Conservation (phyloP, 2,113 vertebrate genomes). For the Tautogolabrus adspersus region DNA sequence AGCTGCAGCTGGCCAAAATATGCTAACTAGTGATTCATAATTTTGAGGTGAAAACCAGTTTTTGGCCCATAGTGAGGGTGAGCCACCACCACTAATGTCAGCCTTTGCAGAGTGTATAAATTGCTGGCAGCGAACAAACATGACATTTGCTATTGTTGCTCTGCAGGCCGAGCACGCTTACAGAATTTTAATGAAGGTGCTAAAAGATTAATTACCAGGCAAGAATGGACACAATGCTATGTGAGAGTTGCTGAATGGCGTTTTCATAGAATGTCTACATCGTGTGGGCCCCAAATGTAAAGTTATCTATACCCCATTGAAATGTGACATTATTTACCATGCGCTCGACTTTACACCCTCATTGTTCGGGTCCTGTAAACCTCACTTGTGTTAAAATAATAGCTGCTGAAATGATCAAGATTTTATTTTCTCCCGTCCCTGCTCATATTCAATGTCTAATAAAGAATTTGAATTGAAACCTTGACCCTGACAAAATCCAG, state of each 20-base stretch:
- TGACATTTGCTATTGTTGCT: slow-evolving; percentile 63
- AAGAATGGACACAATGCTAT: slow-evolving; percentile 22
- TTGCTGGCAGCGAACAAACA: slow-evolving; percentile 49
- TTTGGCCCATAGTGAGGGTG: slow-evolving; percentile 27
- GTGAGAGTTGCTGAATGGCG: slow-evolving; percentile 28
- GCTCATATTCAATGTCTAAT: no score
- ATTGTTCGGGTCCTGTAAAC: not conserved
- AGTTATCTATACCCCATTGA: not conserved
- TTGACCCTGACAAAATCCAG: no score
- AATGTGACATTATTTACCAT: not conserved
- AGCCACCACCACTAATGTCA: slow-evolving; percentile 12
- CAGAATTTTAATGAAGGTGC: slow-evolving; percentile 66
- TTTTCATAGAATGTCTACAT: slow-evolving; percentile 10
- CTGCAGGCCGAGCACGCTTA: slow-evolving; percentile 29
- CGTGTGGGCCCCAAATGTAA: not conserved
- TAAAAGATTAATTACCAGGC: slow-evolving; percentile 60
- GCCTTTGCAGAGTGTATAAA: slow-evolving; percentile 18
- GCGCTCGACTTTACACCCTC: not conserved
- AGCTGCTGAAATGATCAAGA: no score
- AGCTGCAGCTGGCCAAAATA: slow-evolving; percentile 59
- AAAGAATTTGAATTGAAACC: no score
- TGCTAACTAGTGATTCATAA: slow-evolving; percentile 47
- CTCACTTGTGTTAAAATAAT: not conserved
- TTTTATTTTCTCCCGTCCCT: no score
- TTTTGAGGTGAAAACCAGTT: slow-evolving; percentile 47